A percentile compares a stretch with the other conserved stretches of the same genome.
Evolutionary conservation across 2,797 vertebrate genomes (phyloP).

Genomic region (Sebastes hubbsi): DNA sequence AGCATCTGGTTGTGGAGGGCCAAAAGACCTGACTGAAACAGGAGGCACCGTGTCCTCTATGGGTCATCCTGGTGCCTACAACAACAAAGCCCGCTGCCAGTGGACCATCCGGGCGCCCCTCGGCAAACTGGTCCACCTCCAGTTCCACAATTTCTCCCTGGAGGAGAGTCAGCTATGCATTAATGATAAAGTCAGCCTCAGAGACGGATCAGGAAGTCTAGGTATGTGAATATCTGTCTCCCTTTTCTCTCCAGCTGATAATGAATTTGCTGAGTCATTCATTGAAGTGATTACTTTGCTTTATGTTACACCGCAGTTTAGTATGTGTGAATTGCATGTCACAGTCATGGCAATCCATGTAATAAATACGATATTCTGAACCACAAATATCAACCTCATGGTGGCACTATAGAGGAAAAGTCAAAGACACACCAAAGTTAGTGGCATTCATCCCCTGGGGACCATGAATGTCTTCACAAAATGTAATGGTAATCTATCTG

Average conservation of each 20-base stretch:
- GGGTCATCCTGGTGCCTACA: slow-evolving; percentile 76
- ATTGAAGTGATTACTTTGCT: neutral
- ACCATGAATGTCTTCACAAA: neutral
- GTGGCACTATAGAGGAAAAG: neutral
- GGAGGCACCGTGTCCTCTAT: slow-evolving; percentile 77
- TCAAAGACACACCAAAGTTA: neutral
- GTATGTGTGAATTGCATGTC: neutral
- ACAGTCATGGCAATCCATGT: neutral
- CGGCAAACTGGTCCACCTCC: slow-evolving; percentile 79
- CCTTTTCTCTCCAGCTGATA: neutral
- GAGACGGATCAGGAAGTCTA: slow-evolving; percentile 72
- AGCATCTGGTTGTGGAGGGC: slow-evolving; percentile 82
- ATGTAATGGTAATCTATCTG: neutral
- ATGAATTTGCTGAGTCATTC: neutral
- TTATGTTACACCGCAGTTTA: neutral
- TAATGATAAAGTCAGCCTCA: slow-evolving; percentile 78
- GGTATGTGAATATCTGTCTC: slow-evolving; percentile 62
- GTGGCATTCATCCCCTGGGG: neutral
- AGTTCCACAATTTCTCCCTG: slow-evolving; percentile 80
- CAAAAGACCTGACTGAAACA: slow-evolving; percentile 70
- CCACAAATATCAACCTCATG: neutral
- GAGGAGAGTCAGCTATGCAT: slow-evolving; percentile 81
- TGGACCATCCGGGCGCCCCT: slow-evolving; percentile 79
- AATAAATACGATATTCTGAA: neutral
- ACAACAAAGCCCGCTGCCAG: slow-evolving; percentile 75